Evolutionary conservation across 30 jellyfish, hydroid and myxozoan species (phyloP).

Genomic region (Aurelia sp.): DNA sequence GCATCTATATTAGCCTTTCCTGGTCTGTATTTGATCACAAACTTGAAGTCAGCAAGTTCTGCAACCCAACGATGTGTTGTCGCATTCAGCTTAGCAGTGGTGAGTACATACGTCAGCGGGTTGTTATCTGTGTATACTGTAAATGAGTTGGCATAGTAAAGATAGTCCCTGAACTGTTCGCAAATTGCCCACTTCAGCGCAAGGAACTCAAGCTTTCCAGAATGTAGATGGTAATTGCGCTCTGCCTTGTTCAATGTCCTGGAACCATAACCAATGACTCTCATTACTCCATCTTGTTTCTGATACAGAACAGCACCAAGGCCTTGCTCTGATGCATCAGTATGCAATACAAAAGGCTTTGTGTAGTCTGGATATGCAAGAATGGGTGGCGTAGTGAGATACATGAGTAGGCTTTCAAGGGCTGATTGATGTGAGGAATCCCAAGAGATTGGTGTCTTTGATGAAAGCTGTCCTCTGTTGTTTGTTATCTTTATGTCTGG

Average conservation of each 20-base stretch:
- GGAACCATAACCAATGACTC: conserved; percentile 36
- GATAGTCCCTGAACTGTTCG: conserved; percentile 10
- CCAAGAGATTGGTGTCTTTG: conserved; percentile 24
- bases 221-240: conserved; percentile 23
- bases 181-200: conserved; percentile 35
- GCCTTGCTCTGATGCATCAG: conserved; percentile 52
- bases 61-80: conserved; percentile 52
- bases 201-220: neutral
- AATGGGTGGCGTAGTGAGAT: conserved; percentile 29
- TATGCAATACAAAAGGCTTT: too few species aligned
- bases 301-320: conserved; percentile 60
- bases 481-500: conserved; percentile 5
- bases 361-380: too few species aligned
- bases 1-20: conserved; percentile 56
- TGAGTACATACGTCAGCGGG: conserved; percentile 11
- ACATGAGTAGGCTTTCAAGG: neutral
- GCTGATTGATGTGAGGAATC: neutral
- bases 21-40: conserved; percentile 42
- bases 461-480: conserved; percentile 15
- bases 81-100: conserved; percentile 46
- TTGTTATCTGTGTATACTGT: conserved; percentile 31
- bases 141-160: conserved; percentile 9
- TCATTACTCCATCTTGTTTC: conserved; percentile 7
- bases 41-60: conserved; percentile 43
- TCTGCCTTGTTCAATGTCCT: conserved; percentile 18